Evolutionary conservation across 1,140 invertebrate species (phyloP), one percentile per base, ranked within the genome.

Genomic region (Drosophila tropicalis): DNA sequence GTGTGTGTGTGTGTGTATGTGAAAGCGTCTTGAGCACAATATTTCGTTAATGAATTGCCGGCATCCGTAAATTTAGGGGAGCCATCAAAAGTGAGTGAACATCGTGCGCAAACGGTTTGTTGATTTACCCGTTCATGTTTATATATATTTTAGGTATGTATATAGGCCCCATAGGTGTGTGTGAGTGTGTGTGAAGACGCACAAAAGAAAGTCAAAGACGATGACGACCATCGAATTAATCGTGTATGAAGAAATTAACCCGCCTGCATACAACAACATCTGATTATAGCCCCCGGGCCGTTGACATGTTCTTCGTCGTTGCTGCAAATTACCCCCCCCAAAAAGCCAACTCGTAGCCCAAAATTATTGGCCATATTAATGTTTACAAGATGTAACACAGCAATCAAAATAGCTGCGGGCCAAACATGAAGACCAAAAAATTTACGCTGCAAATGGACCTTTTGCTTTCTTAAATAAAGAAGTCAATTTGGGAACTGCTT

Each of bases 321-420:
- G 63, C 55, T 15, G 51, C 51, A 82, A 82, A 77, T 81, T 70
- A 66, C 69, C 44, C 44, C 10, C 9, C 19, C 22, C 4, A 29
- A 29, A 29, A 29, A 5, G 6, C 5, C 29, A 29, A 51, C 17
- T 41, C 40, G 64, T 62, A 62, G 36, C 61, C 54, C n/a, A 62
- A 78, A 90, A 83, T 90, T 82, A 90, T 86, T 83, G 72, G 56
- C 67, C 83, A 79, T 76, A 70, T 79, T 85, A 76, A 90, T 91
- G 89, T 91, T 91, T 90, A 90, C 90, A 91, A 84, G 72, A 81
- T 91, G 84, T 90, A 79, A 76, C 66, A 67, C 62, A 54, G 67
- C 79, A 79, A 79, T 76, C 79, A 72, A 76, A 82, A 86, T 82
- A 87, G 83, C 84, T 89, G 80, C 80, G 76, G 84, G 84, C 80